Evolutionary conservation across 2,113 vertebrate species (phyloP), one percentile per base, ranked within the genome.

Genomic region (Syrmaticus mikado): DNA sequence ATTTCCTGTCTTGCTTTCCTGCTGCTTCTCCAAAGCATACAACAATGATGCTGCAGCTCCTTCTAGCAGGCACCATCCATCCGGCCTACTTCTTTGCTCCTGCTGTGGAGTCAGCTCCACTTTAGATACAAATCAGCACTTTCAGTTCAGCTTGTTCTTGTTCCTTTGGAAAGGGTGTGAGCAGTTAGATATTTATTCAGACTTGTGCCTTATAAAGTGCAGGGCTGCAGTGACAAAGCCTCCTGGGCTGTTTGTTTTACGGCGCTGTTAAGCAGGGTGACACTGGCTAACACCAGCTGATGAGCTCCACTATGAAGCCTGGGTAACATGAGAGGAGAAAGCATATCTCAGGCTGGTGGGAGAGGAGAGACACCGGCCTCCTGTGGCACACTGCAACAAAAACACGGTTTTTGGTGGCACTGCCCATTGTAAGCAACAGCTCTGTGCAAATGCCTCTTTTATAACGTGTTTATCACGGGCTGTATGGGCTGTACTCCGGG

Each of bases 161-260:
- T 83, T 83, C 79, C 72, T 92, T 77, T 58, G 53, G 5, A 81
- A 89, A 91, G 89, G 91, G 93, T 93, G 95, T 93, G 93, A 92
- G 85, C 68, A 67, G 72, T 89, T 82, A 57, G 72, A 27, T 94
- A 80, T 96, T 96, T 96, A 92, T 94, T 92, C 91, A 92, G 91
- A 81, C 87, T 91, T 57, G 55, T 89, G 79, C 87, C 46, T 91
- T 87, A 57, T 48, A 89, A 95, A 96, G 89, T 36, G 55, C 64
- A 74, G 16, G 75, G 72, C 75, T 91, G 75, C 0, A 3, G 75
- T 67, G 78, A 91, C 85, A 93, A 87, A 90, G 70, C 82, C 75
- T 85, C 72, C 55, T 19, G 65, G 36, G 45, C 38, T 93, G 89
- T 94, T 96, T 93, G 79, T 32, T 96, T 95, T 95, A 92, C 0